Conservation (phyloP, 1,140 invertebrate species). For the Listronotus oregonensis region DNA sequence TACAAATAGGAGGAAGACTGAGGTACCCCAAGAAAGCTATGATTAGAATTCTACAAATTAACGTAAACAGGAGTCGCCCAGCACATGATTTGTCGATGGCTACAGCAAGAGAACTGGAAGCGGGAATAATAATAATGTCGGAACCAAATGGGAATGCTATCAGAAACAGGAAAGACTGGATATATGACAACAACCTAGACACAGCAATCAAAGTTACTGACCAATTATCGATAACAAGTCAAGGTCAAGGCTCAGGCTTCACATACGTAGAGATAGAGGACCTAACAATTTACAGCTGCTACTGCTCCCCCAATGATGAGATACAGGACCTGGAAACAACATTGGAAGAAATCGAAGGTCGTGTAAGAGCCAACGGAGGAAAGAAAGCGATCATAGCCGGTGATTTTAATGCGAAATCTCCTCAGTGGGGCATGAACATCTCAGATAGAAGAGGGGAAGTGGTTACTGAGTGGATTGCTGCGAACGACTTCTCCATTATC, state of each 20-base stretch:
- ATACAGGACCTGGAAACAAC: not conserved
- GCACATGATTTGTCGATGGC: too few species aligned
- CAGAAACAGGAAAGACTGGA: too few species aligned
- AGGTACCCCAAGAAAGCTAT: not conserved
- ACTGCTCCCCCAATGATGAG: not conserved
- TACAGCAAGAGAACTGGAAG: too few species aligned
- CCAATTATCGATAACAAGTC: not conserved
- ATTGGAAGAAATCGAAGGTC: not conserved
- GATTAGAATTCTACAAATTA: not conserved
- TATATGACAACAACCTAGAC: not conserved
- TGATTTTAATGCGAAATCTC: conserved; percentile 4
- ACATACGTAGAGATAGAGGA: not conserved
- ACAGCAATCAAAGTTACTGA: not conserved
- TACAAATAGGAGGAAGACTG: conserved; percentile 1
- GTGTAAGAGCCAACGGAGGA: not conserved
- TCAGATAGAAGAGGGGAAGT: not conserved
- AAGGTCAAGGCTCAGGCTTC: not conserved
- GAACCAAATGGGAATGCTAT: too few species aligned
- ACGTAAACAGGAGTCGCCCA: too few species aligned
- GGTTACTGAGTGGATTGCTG: not conserved
- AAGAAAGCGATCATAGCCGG: not conserved
- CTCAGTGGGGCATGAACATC: conserved; percentile 3
- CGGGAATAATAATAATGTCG: too few species aligned
- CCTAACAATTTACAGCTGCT: not conserved
- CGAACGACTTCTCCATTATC: not conserved